Evolutionary conservation across 2,797 vertebrate species (phyloP).

Genomic region (Phataginus tetradactyla): DNA sequence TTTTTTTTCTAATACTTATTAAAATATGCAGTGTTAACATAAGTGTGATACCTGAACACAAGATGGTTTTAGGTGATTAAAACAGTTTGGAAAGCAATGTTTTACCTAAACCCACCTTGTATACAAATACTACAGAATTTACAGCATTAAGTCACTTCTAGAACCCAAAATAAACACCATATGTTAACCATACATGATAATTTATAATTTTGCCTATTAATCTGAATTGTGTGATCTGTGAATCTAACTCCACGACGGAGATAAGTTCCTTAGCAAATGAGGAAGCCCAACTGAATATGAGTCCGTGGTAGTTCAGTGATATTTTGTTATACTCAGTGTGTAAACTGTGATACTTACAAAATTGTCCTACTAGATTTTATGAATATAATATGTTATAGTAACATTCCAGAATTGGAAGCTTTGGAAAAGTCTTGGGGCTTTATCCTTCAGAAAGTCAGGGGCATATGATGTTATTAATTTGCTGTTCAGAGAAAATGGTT

Average conservation of each 20-base stretch:
- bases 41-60: background rate
- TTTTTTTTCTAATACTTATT: conserved; percentile 36
- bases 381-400: background rate
- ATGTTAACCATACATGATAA: background rate
- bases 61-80: background rate
- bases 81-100: conserved; percentile 17
- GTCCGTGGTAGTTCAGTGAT: background rate
- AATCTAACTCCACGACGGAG: background rate
- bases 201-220: background rate
- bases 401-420: background rate
- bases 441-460: background rate
- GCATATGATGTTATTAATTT: background rate
- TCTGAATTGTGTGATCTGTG: background rate
- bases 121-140: background rate
- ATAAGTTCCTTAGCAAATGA: background rate
- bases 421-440: background rate
- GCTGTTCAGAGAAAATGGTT: background rate
- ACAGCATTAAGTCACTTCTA: background rate
- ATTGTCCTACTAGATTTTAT: background rate
- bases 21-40: conserved; percentile 43
- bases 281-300: fast-evolving
- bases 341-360: background rate
- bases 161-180: background rate
- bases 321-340: too few relatives aligned
- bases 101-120: background rate